Base-by-base conservation (phyloP, 2,113 vertebrate species). In the Hippocampus barbouri region DNA sequence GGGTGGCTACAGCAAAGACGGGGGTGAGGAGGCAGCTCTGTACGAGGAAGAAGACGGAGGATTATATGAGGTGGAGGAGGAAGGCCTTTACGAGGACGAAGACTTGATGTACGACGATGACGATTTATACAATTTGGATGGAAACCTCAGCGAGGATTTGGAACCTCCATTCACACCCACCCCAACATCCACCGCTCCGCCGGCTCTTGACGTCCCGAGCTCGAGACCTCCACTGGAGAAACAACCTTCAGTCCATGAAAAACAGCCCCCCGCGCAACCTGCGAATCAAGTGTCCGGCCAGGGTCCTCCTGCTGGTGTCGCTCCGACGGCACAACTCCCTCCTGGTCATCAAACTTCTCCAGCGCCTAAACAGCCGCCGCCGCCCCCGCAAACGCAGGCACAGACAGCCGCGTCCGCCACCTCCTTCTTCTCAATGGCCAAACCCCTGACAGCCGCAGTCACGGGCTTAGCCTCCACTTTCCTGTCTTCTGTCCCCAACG, bases 1-100 rank as follows among this genome's bases (percentile, higher is more conserved):
- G 27, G 93, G 94, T 1, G 94, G 92, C 71, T 95, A 95, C 85
- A 94, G 92, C 20, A 92, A 92, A 77, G 96, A 97, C 10, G 94
- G 95, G 0, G 96, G 96, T 0, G 95, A 97, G 73, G 94, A 92
- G 68, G 89, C 83, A 0, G 92, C 92, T 20, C 78, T 92, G 20
- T 93, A 91, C 2, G 90, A 94, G 49, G 94, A 94, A 72, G 91
- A 93, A 3, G 90, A 94, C 1, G 92, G 79, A 4, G 91, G 87
- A 45, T 65, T 90, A 21, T 92, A 93, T 43, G 86, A 87, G 60
- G 82, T 82, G 16, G 88, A 92, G 76, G 89, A 88, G 57, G 89
- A 88, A 21, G 86, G 79, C 21, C 88, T 89, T 67, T 92, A 92
- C 70, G 93, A 94, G 73, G 90, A 92, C 21, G 90, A 93, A 51